These are phyloP conservation scores for Tigriopus californicus DNA, from an alignment of 2,888 invertebrate genomes.

Conservation along the genomic window DNA sequence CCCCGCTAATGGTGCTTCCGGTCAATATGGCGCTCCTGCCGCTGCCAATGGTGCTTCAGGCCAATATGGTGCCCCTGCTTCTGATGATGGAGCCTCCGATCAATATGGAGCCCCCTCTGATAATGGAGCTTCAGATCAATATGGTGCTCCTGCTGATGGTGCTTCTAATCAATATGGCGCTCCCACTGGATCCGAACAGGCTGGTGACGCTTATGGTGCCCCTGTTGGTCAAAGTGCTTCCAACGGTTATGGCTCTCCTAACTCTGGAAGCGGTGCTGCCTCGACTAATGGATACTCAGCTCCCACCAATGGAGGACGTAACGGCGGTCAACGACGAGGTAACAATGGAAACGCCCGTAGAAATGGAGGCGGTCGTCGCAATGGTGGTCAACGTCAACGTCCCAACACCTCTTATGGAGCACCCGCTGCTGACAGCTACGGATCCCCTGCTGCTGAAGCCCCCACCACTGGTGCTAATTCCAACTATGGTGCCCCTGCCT, in stretches of 20 bases:
- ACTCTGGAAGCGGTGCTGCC: not conserved
- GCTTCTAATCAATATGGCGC: not conserved
- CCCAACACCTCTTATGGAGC: not conserved
- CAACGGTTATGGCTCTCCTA: constrained; percentile 2
- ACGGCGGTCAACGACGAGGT: not conserved
- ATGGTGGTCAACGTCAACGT: not conserved
- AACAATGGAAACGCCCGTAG: not conserved
- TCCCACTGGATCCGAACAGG: not conserved
- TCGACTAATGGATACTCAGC: not conserved
- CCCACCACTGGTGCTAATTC: too few relatives aligned
- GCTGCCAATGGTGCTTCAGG: not conserved
- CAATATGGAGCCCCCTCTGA: not conserved
- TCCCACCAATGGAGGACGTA: not conserved
- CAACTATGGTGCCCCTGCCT: not conserved
- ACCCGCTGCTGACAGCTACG: constrained; percentile 1
- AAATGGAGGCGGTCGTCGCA: not conserved
- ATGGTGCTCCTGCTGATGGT: not conserved
- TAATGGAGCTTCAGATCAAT: not conserved
- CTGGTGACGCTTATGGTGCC: not conserved
- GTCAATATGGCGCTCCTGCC: not conserved
- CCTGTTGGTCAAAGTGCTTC: not conserved
- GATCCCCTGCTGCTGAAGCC: not conserved
- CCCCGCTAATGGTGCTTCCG: not conserved
- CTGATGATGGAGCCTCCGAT: not conserved
- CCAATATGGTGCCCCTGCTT: not conserved